These are phyloP conservation scores for Dipodomys ordii DNA, from an alignment of 2,113 vertebrate genomes.

Conservation along the genomic window DNA sequence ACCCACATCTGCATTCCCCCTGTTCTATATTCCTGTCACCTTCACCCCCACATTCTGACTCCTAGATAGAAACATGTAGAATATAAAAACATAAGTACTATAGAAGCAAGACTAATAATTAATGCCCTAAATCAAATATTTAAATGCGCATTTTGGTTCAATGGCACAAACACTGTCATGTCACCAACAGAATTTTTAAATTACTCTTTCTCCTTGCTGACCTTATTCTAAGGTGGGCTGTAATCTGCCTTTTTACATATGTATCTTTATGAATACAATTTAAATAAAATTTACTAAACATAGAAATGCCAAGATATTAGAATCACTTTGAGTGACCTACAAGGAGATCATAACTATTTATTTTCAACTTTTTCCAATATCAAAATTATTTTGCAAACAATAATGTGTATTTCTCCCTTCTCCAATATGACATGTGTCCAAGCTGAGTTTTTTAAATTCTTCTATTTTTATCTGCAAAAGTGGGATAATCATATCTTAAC, in stretches of 20 bases:
- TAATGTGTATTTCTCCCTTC: background rate
- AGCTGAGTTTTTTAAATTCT: background rate
- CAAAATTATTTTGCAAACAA: background rate
- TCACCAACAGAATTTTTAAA: background rate
- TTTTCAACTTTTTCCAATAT: conserved; percentile 35
- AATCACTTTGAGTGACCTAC: background rate
- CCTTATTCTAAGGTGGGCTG: background rate
- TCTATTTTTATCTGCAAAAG: conserved; percentile 17
- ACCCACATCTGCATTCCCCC: background rate
- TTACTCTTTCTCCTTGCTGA: background rate
- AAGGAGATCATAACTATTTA: background rate
- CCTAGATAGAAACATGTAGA: background rate
- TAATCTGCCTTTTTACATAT: conserved; percentile 5
- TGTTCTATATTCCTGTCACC: background rate
- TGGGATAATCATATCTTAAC: conserved; percentile 7
- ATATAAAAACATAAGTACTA: background rate
- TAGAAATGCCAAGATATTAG: background rate
- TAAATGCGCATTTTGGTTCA: conserved; percentile 26
- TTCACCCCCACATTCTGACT: background rate
- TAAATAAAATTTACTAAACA: conserved; percentile 6
- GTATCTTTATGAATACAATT: background rate
- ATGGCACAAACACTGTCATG: background rate
- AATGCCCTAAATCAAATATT: background rate
- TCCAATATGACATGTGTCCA: background rate
- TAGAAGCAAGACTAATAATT: background rate